Evolutionary conservation across 2,797 vertebrate species (phyloP), one percentile per base, ranked within the genome.

Genomic region (Lacerta bilineata): DNA sequence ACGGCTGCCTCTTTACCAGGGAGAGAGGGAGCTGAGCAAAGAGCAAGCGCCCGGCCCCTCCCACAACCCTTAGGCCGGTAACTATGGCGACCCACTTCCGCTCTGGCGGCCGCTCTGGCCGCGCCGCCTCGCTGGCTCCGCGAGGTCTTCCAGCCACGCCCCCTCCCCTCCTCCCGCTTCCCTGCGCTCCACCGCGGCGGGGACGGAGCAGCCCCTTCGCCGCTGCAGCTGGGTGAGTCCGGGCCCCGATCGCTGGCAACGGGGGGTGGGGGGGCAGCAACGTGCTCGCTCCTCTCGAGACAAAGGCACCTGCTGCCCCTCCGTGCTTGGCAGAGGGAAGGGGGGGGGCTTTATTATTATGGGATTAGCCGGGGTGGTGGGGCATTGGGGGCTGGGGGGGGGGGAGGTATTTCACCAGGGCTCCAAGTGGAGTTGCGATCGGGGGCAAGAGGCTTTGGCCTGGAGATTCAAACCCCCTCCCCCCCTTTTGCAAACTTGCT

Each of bases 91-190:
- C 88, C 69, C 29, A 68, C 88, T 89, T 89, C 88, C 88, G 86
- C 79, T 77, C 61, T 8, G 3, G 29, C 6, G 79, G 78, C 84
- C 84, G 43, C 84, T 89, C 88, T 89, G 41, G 78, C 71, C 8
- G 25, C 23, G 18, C 25, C 77, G 25, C 71, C 71, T 86, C 88
- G 11, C n/a, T 89, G 88, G 68, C 86, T n/a, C 39, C 2, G 46
- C 71, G 50, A 69, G 88, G 88, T 76, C 84, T 89, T 89, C 71
- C 84, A 55, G 84, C 88, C 88, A 75, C 84, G 79, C 88, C 88
- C 69, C 77, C 82, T 0, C 69, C 69, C 59, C 18, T 8, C 50
- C 66, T 55, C 69, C 69, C 82, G 0, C 69, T 71, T 27, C 20
- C 50, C 66, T 39, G 6, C 8, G 50, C 23, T 36, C 11, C 46